A percentile compares a stretch with the other conserved stretches of the same genome.
Evolutionary conservation across 2,113 vertebrate genomes (phyloP).

Genomic region (Numida meleagris): DNA sequence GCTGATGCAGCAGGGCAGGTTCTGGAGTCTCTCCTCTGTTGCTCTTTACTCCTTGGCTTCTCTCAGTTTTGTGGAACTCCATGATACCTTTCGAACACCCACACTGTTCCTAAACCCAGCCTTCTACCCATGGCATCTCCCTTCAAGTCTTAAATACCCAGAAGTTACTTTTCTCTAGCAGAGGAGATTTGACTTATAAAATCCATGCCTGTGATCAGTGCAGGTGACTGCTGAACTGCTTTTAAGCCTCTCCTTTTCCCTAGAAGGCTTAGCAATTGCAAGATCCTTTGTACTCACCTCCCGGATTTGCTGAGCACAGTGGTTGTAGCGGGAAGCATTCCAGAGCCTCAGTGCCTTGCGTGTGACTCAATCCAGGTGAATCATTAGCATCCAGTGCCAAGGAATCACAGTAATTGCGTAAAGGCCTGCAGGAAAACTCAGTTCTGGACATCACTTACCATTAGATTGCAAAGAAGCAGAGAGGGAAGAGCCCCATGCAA

Average conservation of each 20-base stretch:
- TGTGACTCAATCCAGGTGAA: constrained; percentile 54
- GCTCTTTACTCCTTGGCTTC: not conserved
- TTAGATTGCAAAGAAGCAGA: not conserved
- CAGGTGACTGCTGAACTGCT: not conserved
- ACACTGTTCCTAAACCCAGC: not conserved
- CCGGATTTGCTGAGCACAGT: not conserved
- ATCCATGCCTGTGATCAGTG: not conserved
- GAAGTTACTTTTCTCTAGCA: not conserved
- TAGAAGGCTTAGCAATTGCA: constrained; percentile 20
- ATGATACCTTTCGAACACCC: not conserved
- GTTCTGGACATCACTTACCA: not conserved
- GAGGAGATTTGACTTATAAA: not conserved
- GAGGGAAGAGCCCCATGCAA: not conserved
- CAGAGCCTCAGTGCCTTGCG: not conserved
- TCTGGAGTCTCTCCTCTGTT: not conserved
- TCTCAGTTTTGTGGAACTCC: not conserved
- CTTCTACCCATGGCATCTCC: not conserved
- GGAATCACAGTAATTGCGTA: constrained; percentile 5
- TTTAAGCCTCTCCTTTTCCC: constrained; percentile 1
- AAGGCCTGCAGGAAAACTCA: not conserved
- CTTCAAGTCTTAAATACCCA: not conserved
- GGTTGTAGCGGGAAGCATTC: not conserved
- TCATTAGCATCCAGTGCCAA: constrained; percentile 1
- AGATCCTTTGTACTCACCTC: not conserved
- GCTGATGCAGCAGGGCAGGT: not conserved